Evolutionary conservation across 2,888 invertebrate genomes (phyloP).

Genomic region (Diarsia mendica): DNA sequence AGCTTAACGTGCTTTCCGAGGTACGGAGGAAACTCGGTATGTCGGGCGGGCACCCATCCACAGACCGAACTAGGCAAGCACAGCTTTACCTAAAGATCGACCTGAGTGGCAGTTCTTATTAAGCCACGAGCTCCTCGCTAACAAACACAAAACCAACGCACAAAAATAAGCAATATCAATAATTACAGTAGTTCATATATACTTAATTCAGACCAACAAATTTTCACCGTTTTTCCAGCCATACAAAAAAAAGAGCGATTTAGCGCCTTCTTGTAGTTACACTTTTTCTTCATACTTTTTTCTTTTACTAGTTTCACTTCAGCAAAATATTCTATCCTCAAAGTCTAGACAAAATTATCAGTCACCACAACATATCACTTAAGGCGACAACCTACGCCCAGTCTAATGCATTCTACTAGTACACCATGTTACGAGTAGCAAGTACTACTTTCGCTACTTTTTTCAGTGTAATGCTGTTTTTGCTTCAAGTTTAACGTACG

Average conservation of each 20-base stretch:
- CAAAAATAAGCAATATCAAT: too few relatives aligned
- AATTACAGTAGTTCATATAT: too few relatives aligned
- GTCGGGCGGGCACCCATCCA: too few relatives aligned
- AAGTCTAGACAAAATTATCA: constrained; percentile 28
- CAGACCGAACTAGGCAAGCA: too few relatives aligned
- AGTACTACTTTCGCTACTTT: constrained; percentile 59
- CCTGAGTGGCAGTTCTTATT: too few relatives aligned
- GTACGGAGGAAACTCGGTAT: too few relatives aligned
- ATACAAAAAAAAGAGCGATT: background rate
- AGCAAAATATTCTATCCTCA: background rate
- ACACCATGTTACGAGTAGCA: constrained; percentile 51
- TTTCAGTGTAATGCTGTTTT: constrained; percentile 65
- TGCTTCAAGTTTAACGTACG: constrained; percentile 69
- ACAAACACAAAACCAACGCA: too few relatives aligned
- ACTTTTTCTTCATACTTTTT: too few relatives aligned
- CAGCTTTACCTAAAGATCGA: too few relatives aligned
- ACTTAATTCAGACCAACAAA: too few relatives aligned
- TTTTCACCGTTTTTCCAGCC: background rate
- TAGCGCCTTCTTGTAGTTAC: background rate
- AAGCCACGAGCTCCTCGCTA: too few relatives aligned
- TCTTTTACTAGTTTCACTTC: background rate
- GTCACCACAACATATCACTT: constrained; percentile 33
- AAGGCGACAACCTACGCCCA: constrained; percentile 29
- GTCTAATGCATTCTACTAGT: constrained; percentile 43
- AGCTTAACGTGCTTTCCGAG: too few relatives aligned